phyloP scores from a whole-genome alignment of 2,888 invertebrate species.

The Miltochrista miniata region DNA sequence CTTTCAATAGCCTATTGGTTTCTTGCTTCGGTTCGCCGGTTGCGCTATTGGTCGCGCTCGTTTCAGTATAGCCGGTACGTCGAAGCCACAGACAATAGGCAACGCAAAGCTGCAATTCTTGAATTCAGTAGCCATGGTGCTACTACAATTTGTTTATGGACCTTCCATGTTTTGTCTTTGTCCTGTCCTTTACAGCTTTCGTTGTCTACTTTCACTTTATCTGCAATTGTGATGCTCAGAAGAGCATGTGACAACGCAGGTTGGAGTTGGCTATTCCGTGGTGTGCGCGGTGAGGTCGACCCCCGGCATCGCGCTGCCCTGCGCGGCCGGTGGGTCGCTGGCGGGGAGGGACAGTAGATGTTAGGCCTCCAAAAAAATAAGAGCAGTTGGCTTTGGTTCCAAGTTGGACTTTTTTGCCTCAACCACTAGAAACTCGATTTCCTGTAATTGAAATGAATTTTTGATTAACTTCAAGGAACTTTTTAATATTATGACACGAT shows the following conservation, averaged over 20 bases:
- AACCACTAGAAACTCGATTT: conserved; percentile 96
- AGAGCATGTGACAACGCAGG: conserved; percentile 84
- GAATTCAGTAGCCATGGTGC: not conserved
- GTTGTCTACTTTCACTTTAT: conserved; percentile 8
- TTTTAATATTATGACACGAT: too few relatives aligned
- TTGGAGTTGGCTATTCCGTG: conserved; percentile 84
- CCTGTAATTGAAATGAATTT: conserved; percentile 68
- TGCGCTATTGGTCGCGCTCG: conserved; percentile 21
- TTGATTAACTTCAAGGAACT: not conserved
- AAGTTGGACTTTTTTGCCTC: conserved; percentile 96
- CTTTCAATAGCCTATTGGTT: conserved; percentile 66
- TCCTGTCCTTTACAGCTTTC: conserved; percentile 4
- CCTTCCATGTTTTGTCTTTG: too few relatives aligned
- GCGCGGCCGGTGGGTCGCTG: conserved; percentile 89
- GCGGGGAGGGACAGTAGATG: conserved; percentile 94
- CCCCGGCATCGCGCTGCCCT: conserved; percentile 84
- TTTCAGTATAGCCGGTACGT: conserved; percentile 18
- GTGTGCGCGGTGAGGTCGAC: conserved; percentile 85
- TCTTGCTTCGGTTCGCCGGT: conserved; percentile 55
- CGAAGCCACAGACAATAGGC: conserved; percentile 12
- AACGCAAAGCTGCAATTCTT: conserved; percentile 5
- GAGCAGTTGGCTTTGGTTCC: conserved; percentile 95
- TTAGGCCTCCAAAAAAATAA: conserved; percentile 96
- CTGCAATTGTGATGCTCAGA: conserved; percentile 49
- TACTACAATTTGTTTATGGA: too few relatives aligned